Percentiles rank a stretch among this genome's conserved stretches.
Evolutionary conservation across 2,888 invertebrate genomes (phyloP).

Genomic region (Chaitophorus viminalis): DNA sequence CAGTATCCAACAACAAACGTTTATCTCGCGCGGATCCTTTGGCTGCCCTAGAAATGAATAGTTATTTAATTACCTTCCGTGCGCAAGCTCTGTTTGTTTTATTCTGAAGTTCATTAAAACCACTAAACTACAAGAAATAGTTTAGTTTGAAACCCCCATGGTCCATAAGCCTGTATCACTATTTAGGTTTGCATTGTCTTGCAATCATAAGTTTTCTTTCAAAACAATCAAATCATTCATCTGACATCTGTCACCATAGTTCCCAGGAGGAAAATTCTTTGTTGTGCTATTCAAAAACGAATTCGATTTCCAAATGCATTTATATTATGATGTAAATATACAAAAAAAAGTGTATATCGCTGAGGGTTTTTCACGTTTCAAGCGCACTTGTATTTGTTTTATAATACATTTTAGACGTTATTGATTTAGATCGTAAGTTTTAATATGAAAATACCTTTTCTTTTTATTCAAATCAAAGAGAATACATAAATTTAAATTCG

Average conservation of each 20-base stretch:
- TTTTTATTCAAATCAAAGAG: neutral
- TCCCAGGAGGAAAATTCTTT: neutral
- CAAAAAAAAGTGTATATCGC: neutral
- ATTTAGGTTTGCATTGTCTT: conserved; percentile 16
- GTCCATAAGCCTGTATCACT: neutral
- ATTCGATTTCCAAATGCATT: conserved; percentile 4
- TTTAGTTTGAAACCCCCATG: conserved; percentile 18
- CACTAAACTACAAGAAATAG: neutral
- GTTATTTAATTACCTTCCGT: conserved; percentile 25
- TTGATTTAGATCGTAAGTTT: neutral
- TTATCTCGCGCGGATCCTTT: neutral
- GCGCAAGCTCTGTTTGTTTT: conserved; percentile 27
- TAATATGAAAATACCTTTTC: neutral
- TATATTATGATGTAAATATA: neutral
- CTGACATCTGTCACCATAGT: neutral
- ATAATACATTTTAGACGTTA: neutral
- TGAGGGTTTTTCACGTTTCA: neutral
- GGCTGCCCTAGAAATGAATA: conserved; percentile 10
- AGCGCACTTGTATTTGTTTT: neutral
- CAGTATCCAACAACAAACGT: neutral
- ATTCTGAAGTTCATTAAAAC: neutral
- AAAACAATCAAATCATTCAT: conserved; percentile 32
- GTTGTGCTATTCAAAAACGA: neutral
- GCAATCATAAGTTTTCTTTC: conserved; percentile 26
- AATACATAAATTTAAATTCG: too few relatives aligned